phyloP scores from a whole-genome alignment of 2,797 vertebrate species.

The Pelodytes ibericus region DNA sequence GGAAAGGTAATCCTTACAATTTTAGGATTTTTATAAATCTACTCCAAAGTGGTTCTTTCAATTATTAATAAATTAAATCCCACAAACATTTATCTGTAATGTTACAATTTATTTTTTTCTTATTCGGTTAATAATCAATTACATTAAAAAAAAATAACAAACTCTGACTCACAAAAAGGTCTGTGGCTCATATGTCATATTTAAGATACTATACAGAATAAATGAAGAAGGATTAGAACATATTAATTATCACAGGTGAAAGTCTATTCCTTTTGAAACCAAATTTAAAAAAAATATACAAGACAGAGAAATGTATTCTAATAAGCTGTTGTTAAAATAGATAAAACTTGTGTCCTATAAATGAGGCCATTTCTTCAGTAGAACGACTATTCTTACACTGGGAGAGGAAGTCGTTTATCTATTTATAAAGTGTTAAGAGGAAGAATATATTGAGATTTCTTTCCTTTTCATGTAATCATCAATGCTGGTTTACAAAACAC shows the following conservation, averaged over 20 bases:
- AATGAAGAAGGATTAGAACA: conserved; percentile 1
- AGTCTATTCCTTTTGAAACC: conserved; percentile 31
- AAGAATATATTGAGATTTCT: too few relatives aligned
- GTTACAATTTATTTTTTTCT: conserved; percentile 6
- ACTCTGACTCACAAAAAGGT: conserved; percentile 17
- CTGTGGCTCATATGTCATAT: conserved; percentile 7
- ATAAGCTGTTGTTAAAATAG: neutral
- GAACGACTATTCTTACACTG: too few relatives aligned
- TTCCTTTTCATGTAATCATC: too few relatives aligned
- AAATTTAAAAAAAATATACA: conserved; percentile 30
- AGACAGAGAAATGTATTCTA: conserved; percentile 24
- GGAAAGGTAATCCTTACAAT: too few relatives aligned
- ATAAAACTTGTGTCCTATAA: too few relatives aligned
- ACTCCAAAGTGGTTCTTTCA: neutral
- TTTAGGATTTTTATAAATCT: too few relatives aligned
- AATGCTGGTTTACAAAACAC: too few relatives aligned
- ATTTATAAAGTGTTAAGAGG: too few relatives aligned
- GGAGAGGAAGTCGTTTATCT: too few relatives aligned
- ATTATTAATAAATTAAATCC: conserved; percentile 5
- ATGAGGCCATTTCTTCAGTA: too few relatives aligned
- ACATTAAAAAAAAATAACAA: conserved; percentile 5
- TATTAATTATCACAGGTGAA: conserved; percentile 32
- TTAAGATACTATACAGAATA: neutral
- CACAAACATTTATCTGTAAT: neutral
- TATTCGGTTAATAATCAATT: conserved; percentile 11